Conservation (phyloP, 2,888 invertebrate genomes). For the Invenusta paracnida region DNA sequence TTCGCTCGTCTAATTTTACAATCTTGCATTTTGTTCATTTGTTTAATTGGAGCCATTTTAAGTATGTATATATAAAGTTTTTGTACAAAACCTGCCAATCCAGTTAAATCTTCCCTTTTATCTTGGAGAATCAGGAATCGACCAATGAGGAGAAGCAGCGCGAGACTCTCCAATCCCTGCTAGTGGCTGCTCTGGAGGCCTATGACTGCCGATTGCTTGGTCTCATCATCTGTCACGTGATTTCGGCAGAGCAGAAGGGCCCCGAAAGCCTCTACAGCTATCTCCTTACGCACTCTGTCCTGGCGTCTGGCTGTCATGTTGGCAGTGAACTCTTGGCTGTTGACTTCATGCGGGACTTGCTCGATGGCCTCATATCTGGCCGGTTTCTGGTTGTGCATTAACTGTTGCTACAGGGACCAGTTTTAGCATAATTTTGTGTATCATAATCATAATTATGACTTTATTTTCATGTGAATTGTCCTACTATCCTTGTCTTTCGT, state of each 20-base stretch:
- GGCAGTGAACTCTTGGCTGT: not conserved
- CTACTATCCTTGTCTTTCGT: too few relatives aligned
- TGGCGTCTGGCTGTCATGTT: not conserved
- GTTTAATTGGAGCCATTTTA: too few relatives aligned
- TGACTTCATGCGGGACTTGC: not conserved
- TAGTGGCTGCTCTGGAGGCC: not conserved
- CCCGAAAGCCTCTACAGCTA: not conserved
- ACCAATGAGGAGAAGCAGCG: too few relatives aligned
- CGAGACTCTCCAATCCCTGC: too few relatives aligned
- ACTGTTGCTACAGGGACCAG: not conserved
- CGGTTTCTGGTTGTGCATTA: not conserved
- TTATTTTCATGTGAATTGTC: too few relatives aligned
- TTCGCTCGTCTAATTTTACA: too few relatives aligned
- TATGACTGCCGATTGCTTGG: not conserved
- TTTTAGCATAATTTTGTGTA: not conserved
- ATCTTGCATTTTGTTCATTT: too few relatives aligned
- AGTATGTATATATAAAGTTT: too few relatives aligned
- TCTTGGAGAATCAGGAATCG: not conserved
- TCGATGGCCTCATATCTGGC: not conserved
- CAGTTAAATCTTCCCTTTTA: too few relatives aligned
- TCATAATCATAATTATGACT: not conserved
- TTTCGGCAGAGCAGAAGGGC: not conserved
- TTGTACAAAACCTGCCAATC: too few relatives aligned
- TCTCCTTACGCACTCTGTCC: not conserved
- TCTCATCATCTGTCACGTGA: not conserved